Evolutionary conservation across 2,113 vertebrate species (phyloP), one percentile per base, ranked within the genome.

Genomic region (Microcebus ravelobensis): DNA sequence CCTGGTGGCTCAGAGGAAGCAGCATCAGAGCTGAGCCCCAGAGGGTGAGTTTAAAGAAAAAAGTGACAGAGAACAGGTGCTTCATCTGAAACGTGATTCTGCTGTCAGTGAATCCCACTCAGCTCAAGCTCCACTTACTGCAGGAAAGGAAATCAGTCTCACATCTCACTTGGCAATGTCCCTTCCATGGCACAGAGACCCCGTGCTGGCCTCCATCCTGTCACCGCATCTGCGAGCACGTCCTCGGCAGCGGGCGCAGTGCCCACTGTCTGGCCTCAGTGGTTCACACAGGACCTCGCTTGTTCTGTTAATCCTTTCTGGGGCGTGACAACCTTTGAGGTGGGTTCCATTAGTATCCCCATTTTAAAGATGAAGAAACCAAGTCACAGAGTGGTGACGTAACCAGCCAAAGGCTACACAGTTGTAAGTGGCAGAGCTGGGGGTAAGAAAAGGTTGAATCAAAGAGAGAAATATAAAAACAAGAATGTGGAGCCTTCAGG

Each of bases 11-110:
- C 39, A 31, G 31, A 34, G 63, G 61, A 87, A 1, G 14, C 3
- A 55, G 21, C 74, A 8, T n/a, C 34, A 27, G 29, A 68, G 61
- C 74, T 1, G 12, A 59, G 80, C 15, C 67, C 45, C 25, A 0
- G n/a, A 45, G 8, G 10, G 6, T 2, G 5, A 42, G 48, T 20
- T 52, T 27, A 55, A n/a, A 45, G n/a, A 12, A 25, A 6, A 11
- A 29, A 8, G 48, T 1, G 2, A 34, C 1, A 14, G 90, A 59
- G 74, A n/a, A 8, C 0, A 25, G 52, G n/a, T 4, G 0, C 36
- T 45, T 55, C 6, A 31, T 67, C 70, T 34, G 12, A 27, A 82
- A 50, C 25, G 74, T 7, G 68, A 50, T 17, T 57, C 15, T 15
- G 21, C 67, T 1, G 1, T 76, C 5, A 2, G 0, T 8, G 36